Evolutionary conservation across 1,140 invertebrate genomes (phyloP).

Genomic region (Drosophila watanabei): DNA sequence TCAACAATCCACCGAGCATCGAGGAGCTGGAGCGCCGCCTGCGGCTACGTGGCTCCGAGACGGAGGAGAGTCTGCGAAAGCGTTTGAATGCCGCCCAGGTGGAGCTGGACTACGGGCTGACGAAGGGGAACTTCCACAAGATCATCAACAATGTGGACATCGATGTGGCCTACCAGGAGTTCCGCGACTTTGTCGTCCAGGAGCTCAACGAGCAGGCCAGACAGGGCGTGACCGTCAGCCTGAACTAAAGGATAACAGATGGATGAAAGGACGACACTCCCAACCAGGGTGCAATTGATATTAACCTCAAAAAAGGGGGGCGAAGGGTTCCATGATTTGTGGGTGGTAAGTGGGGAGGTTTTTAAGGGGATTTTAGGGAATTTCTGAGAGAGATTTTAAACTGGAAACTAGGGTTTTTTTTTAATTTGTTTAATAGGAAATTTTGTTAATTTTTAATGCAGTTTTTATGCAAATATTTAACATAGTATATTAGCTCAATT

Average conservation of each 20-base stretch:
- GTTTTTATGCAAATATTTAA: background rate
- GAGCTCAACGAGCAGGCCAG: slow-evolving; percentile 86
- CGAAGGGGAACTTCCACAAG: slow-evolving; percentile 94
- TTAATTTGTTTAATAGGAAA: background rate
- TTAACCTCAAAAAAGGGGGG: slow-evolving; percentile 26
- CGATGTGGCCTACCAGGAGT: slow-evolving; percentile 93
- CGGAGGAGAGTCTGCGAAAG: slow-evolving; percentile 92
- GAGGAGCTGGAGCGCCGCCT: slow-evolving; percentile 93
- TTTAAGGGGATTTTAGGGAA: background rate
- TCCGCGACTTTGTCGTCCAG: slow-evolving; percentile 90
- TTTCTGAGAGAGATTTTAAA: background rate
- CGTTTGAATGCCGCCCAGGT: slow-evolving; percentile 90
- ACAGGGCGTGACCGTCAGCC: slow-evolving; percentile 46
- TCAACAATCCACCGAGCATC: slow-evolving; percentile 97
- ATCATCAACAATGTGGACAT: slow-evolving; percentile 96
- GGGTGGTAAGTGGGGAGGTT: background rate
- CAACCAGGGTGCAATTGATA: slow-evolving; percentile 38
- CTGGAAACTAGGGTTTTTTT: background rate
- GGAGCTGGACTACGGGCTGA: slow-evolving; percentile 95
- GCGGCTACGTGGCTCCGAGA: slow-evolving; percentile 93
- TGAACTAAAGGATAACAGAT: slow-evolving; percentile 32
- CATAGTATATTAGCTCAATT: background rate
- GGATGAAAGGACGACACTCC: slow-evolving; percentile 1
- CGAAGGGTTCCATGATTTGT: slow-evolving; percentile 1
- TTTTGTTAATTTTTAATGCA: background rate